Evolutionary conservation across 1,140 invertebrate species (phyloP).

Genomic region (Lucilia sericata): DNA sequence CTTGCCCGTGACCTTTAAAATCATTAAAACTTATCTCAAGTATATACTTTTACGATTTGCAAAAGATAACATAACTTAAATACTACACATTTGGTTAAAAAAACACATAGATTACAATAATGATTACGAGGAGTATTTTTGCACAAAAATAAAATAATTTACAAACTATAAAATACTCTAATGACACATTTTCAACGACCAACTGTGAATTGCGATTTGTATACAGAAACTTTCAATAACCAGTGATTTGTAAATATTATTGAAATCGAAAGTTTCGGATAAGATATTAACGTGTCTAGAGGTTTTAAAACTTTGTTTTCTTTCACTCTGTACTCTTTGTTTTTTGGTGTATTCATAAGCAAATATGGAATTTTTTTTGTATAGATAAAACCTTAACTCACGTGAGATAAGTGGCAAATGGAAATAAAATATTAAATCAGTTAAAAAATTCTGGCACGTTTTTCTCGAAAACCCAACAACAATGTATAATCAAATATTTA

Average conservation of each 20-base stretch:
- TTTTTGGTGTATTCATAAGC: slow-evolving; percentile 19
- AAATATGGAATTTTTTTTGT: slow-evolving; percentile 11
- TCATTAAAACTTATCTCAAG: too few species aligned
- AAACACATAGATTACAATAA: too few species aligned
- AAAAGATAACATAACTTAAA: too few species aligned
- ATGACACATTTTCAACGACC: too few species aligned
- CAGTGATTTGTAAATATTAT: slow-evolving; percentile 18
- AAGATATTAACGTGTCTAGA: slow-evolving; percentile 8
- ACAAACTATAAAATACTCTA: too few species aligned
- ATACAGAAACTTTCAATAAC: not conserved
- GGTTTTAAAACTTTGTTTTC: not conserved
- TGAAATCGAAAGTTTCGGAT: slow-evolving; percentile 37
- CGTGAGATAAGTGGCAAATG: slow-evolving; percentile 38
- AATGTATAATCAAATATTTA: slow-evolving; percentile 13
- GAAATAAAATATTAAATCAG: slow-evolving; percentile 35
- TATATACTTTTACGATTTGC: too few species aligned
- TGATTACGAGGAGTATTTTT: too few species aligned
- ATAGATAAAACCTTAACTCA: slow-evolving; percentile 42
- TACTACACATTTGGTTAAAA: too few species aligned
- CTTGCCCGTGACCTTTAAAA: too few species aligned
- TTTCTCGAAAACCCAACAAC: not conserved
- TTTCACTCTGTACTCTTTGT: not conserved
- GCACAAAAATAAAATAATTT: too few species aligned
- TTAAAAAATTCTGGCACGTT: slow-evolving; percentile 31
- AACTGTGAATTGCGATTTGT: not conserved